These are phyloP conservation scores for Cirrhinus mrigala DNA, from an alignment of 2,797 vertebrate species.

Conservation along the genomic window DNA sequence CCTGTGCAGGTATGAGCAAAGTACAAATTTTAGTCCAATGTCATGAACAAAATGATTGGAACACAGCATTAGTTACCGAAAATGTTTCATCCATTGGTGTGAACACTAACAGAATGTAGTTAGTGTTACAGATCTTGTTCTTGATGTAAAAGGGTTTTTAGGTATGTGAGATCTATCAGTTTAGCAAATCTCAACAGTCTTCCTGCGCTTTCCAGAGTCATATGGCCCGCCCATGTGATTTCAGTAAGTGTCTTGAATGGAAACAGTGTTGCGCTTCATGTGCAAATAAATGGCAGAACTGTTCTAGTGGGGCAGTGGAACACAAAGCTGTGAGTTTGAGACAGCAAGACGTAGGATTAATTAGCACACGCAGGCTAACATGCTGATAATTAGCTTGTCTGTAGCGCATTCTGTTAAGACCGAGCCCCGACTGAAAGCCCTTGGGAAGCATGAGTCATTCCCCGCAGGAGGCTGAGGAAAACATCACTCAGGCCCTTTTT, in stretches of 20 bases:
- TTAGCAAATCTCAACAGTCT: not conserved
- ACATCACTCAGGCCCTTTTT: conserved; percentile 41
- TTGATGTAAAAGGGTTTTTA: not conserved
- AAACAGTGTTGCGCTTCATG: conserved; percentile 37
- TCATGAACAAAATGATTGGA: not conserved
- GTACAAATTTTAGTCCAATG: not conserved
- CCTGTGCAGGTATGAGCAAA: not conserved
- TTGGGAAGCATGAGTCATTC: conserved; percentile 45
- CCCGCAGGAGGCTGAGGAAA: conserved; percentile 22
- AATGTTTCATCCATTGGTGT: not conserved
- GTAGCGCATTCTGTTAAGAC: conserved; percentile 48
- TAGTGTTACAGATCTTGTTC: not conserved
- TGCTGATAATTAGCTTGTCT: conserved; percentile 60
- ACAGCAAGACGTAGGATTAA: conserved; percentile 35
- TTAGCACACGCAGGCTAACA: conserved; percentile 57
- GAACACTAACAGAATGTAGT: not conserved
- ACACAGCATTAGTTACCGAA: not conserved
- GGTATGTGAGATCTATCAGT: not conserved
- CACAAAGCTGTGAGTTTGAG: conserved; percentile 27
- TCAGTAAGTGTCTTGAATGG: conserved; percentile 28
- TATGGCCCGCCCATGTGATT: not conserved
- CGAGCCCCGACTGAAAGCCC: conserved; percentile 43
- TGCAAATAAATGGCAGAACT: conserved; percentile 34
- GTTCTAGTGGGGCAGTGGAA: conserved; percentile 33
- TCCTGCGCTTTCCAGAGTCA: not conserved